phyloP scores from a whole-genome alignment of 1,140 invertebrate genomes.

The Andrena cerasifolii region DNA sequence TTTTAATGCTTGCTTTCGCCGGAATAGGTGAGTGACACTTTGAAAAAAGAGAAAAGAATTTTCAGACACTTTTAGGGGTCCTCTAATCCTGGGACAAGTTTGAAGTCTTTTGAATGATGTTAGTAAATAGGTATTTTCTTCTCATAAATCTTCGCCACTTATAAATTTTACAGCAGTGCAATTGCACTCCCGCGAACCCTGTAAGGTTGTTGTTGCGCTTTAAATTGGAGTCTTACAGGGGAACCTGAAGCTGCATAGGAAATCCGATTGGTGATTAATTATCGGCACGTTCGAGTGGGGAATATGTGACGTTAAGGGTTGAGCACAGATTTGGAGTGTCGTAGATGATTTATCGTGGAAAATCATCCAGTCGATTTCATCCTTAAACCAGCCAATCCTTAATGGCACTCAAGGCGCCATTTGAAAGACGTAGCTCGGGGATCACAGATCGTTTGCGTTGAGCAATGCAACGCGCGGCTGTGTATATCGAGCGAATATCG shows the following conservation, averaged over 20 bases:
- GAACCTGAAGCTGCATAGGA: background rate
- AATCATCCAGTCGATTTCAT: conserved; percentile 11
- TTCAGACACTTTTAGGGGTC: too few relatives aligned
- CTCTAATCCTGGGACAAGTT: too few relatives aligned
- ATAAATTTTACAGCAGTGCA: too few relatives aligned
- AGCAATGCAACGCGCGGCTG: background rate
- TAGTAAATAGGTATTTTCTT: background rate
- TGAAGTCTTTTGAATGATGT: too few relatives aligned
- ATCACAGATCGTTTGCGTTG: background rate
- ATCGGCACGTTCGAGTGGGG: background rate
- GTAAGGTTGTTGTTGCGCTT: background rate
- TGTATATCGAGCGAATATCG: background rate
- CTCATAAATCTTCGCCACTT: background rate
- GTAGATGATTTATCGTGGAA: conserved; percentile 11
- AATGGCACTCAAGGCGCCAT: background rate
- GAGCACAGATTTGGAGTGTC: conserved; percentile 16
- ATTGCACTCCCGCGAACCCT: too few relatives aligned
- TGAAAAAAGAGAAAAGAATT: too few relatives aligned
- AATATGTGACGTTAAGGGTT: background rate
- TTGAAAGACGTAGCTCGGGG: too few relatives aligned
- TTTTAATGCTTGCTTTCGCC: too few relatives aligned
- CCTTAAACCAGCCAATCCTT: background rate
- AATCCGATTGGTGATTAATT: conserved; percentile 29
- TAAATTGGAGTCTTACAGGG: background rate
- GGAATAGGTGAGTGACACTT: too few relatives aligned